These are phyloP conservation scores for Huso huso DNA, from an alignment of 2,797 vertebrate species.

Conservation along the genomic window DNA sequence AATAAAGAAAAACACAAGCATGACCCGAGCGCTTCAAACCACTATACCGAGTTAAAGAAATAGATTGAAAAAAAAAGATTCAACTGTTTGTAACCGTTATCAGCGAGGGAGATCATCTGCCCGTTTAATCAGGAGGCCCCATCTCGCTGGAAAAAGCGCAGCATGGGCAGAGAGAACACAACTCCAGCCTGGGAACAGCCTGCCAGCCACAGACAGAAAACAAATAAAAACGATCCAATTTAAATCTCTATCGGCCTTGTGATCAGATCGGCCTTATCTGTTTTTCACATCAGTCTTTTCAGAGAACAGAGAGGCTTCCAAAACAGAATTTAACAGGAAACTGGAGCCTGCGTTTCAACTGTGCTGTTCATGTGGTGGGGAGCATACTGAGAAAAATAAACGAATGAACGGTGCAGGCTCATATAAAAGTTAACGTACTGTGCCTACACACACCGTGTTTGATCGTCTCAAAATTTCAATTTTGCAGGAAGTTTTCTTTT, in stretches of 20 bases:
- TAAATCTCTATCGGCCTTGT: conserved; percentile 61
- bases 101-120: conserved; percentile 53
- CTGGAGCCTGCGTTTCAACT: conserved; percentile 38
- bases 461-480: too few relatives aligned
- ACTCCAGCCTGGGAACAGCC: conserved; percentile 39
- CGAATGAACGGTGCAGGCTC: too few relatives aligned
- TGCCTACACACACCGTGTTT: too few relatives aligned
- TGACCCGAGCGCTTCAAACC: conserved; percentile 28
- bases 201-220: conserved; percentile 56
- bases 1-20: conserved; percentile 12
- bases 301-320: conserved; percentile 65
- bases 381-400: too few relatives aligned
- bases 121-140: conserved; percentile 54
- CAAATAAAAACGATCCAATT: conserved; percentile 70
- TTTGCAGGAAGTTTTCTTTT: too few relatives aligned
- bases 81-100: conserved; percentile 55
- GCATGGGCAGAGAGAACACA: conserved; percentile 50
- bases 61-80: conserved; percentile 47
- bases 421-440: too few relatives aligned
- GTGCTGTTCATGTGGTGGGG: conserved; percentile 13
- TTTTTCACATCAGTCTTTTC: conserved; percentile 58
- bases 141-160: conserved; percentile 58
- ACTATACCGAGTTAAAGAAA: conserved; percentile 51
- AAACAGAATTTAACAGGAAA: conserved; percentile 68
- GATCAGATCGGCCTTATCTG: conserved; percentile 67